phyloP scores from a whole-genome alignment of 1,140 invertebrate genomes.

The Olivierus martensii region DNA sequence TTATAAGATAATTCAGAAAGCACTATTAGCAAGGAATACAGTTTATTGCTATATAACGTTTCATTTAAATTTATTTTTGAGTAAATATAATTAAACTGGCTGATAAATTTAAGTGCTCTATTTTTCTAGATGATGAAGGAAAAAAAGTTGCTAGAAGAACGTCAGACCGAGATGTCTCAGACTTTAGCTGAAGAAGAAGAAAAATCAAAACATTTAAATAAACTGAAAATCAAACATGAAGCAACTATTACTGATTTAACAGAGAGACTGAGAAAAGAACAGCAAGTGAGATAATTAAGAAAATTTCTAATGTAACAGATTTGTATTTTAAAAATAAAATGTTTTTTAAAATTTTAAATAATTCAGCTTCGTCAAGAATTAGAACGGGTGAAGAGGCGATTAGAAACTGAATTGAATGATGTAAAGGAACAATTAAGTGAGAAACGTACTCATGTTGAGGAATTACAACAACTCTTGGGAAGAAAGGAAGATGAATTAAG shows the following conservation, averaged over 20 bases:
- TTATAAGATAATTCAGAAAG: too few relatives aligned
- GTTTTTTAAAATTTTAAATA: neutral
- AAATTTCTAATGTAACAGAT: neutral
- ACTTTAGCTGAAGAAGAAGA: constrained; percentile 94
- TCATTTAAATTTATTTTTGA: too few relatives aligned
- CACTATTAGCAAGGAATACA: too few relatives aligned
- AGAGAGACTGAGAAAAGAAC: constrained; percentile 78
- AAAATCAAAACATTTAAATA: constrained; percentile 89
- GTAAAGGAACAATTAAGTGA: constrained; percentile 85
- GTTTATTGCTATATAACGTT: too few relatives aligned
- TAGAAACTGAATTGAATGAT: constrained; percentile 57
- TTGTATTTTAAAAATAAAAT: neutral
- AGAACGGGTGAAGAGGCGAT: constrained; percentile 77
- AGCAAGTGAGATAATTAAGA: constrained; percentile 31
- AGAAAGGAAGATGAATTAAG: constrained; percentile 91
- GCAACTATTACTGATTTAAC: constrained; percentile 87
- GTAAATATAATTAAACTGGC: too few relatives aligned
- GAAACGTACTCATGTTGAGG: constrained; percentile 73
- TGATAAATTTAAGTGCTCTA: too few relatives aligned
- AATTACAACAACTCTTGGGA: constrained; percentile 74
- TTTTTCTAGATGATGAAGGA: constrained; percentile 59
- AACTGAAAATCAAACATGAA: constrained; percentile 90
- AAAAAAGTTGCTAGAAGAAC: constrained; percentile 85
- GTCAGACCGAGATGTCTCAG: constrained; percentile 74
- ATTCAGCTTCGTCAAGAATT: constrained; percentile 62